Conservation (phyloP, 2,113 vertebrate species). For the Chrysochloris asiatica region DNA sequence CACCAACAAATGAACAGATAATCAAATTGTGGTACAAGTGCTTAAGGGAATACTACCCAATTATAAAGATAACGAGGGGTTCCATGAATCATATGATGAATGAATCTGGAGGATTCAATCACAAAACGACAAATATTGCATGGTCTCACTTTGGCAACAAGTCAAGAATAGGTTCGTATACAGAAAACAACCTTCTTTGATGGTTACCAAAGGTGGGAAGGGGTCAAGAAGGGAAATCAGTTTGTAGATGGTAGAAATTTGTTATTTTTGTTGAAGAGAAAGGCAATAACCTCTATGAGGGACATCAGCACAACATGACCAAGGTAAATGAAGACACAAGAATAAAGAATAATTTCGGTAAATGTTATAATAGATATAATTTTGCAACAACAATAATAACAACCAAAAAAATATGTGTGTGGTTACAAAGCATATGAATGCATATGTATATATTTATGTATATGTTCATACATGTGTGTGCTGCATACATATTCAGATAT, state of each 20-base stretch:
- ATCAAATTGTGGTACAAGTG: not conserved
- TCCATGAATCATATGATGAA: not conserved
- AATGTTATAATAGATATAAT: not conserved
- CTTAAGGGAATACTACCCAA: not conserved
- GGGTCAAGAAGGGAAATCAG: not conserved
- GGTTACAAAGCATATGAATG: not conserved
- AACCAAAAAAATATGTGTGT: not conserved
- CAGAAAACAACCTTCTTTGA: not conserved
- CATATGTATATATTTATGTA: not conserved
- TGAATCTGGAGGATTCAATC: not conserved
- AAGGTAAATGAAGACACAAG: not conserved
- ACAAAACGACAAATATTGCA: not conserved
- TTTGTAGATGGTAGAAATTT: not conserved
- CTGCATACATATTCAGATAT: not conserved
- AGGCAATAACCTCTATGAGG: not conserved
- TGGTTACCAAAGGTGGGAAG: not conserved
- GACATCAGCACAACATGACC: not conserved
- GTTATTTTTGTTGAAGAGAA: not conserved
- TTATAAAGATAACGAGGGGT: not conserved
- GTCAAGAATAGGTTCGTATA: not conserved
- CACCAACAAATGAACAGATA: not conserved
- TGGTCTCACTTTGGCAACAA: not conserved
- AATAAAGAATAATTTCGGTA: not conserved
- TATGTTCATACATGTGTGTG: not conserved
- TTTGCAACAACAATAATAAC: not conserved